These are phyloP conservation scores for Sphyrna mokarran DNA, from an alignment of 2,113 vertebrate species.

Conservation along the genomic window DNA sequence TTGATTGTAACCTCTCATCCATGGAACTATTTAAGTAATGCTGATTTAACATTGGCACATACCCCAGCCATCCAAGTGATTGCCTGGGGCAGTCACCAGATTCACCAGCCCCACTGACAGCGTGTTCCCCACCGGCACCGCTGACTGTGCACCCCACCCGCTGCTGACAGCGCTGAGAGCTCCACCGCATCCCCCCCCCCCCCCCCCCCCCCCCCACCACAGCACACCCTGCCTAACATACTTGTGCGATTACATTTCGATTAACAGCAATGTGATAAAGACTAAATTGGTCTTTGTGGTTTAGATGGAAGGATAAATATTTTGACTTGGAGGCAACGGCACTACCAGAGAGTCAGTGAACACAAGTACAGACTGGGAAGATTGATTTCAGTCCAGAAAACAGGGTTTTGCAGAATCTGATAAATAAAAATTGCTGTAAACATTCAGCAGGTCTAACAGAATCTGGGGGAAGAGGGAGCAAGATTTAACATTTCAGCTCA, in stretches of 20 bases:
- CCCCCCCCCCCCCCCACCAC: no score
- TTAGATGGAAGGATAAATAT: neutral
- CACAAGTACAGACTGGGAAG: neutral
- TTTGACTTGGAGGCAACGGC: neutral
- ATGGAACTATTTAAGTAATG: neutral
- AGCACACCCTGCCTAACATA: no score
- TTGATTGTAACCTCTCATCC: neutral
- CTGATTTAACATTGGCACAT: neutral
- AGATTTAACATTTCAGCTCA: neutral
- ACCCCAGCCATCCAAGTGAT: no score
- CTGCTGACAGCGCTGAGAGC: no score
- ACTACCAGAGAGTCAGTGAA: neutral
- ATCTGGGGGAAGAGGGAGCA: neutral
- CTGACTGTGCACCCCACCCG: no score
- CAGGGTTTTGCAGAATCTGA: neutral
- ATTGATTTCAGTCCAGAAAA: neutral
- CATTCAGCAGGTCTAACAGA: neutral
- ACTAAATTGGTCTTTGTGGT: no score
- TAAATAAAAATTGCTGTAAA: neutral
- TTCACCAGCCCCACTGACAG: no score
- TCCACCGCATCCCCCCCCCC: no score
- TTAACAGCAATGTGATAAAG: neutral
- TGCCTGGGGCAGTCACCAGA: neutral
- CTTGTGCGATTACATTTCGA: neutral
- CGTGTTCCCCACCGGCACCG: no score